Evolutionary conservation across 2,888 invertebrate genomes (phyloP).

Genomic region (Troglohyphantes excavatus): DNA sequence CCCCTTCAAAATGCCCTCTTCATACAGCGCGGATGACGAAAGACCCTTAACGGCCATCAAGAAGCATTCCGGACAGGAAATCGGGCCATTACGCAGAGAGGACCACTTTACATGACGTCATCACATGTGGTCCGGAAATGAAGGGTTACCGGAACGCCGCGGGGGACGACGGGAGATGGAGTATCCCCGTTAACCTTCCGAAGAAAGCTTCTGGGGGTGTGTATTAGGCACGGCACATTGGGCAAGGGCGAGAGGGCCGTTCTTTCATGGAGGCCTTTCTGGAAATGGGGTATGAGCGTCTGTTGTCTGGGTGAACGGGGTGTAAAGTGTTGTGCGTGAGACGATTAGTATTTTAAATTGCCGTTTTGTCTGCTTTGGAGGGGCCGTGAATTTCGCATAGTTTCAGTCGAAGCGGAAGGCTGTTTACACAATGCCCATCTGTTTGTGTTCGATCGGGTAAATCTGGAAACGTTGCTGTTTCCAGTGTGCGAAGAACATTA

Average conservation of each 20-base stretch:
- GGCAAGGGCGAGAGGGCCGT: slow-evolving; percentile 5
- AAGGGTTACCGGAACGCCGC: slow-evolving; percentile 44
- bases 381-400: too few relatives aligned
- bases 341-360: too few relatives aligned
- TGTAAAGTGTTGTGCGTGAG: too few relatives aligned
- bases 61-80: slow-evolving; percentile 35
- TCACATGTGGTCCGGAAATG: slow-evolving; percentile 60
- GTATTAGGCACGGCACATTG: slow-evolving; percentile 39
- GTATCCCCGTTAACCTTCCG: background rate
- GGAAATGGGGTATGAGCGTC: too few relatives aligned
- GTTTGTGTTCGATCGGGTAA: too few relatives aligned
- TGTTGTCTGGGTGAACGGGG: too few relatives aligned
- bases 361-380: too few relatives aligned
- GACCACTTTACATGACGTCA: slow-evolving; percentile 69
- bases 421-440: too few relatives aligned
- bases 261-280: slow-evolving; percentile 10
- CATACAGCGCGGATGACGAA: slow-evolving; percentile 20
- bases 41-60: slow-evolving; percentile 18
- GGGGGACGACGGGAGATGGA: background rate
- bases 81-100: slow-evolving; percentile 54
- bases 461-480: too few relatives aligned
- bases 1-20: background rate
- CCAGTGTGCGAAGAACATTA: too few relatives aligned
- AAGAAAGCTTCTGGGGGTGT: background rate
- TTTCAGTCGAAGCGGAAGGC: too few relatives aligned